These are phyloP conservation scores for Eupeodes luniger DNA, from an alignment of 2,888 invertebrate genomes.

Conservation along the genomic window DNA sequence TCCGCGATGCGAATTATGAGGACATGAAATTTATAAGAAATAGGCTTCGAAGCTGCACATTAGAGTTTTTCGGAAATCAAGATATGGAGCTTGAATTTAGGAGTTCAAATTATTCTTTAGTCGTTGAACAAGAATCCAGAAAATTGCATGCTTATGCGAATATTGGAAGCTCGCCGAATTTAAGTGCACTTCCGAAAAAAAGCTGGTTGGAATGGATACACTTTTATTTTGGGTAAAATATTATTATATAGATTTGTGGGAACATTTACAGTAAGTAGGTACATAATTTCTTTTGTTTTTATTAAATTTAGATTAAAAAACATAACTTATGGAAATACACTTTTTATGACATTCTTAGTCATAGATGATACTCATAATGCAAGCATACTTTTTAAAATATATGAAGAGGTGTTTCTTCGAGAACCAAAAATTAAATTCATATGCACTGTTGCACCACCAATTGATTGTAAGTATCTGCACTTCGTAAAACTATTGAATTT, in stretches of 20 bases:
- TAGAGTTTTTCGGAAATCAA: conserved; percentile 37
- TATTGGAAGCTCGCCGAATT: conserved; percentile 78
- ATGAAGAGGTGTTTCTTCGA: conserved; percentile 47
- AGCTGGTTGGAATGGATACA: conserved; percentile 80
- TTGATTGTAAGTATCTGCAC: conserved; percentile 56
- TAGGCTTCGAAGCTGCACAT: neutral
- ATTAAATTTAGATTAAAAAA: conserved; percentile 21
- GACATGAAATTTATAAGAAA: conserved; percentile 7
- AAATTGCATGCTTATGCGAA: conserved; percentile 80
- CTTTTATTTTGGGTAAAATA: conserved; percentile 79
- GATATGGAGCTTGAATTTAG: conserved; percentile 23
- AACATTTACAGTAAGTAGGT: no score
- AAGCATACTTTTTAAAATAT: conserved; percentile 9
- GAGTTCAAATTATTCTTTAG: conserved; percentile 39
- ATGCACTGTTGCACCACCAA: conserved; percentile 49
- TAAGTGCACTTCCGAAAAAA: conserved; percentile 78
- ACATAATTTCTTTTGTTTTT: neutral
- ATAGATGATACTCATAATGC: conserved; percentile 37
- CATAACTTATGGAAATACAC: conserved; percentile 53
- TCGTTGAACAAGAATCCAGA: conserved; percentile 8
- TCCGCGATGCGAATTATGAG: conserved; percentile 49
- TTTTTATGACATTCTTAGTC: conserved; percentile 53
- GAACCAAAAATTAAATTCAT: conserved; percentile 63
- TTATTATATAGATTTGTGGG: neutral
- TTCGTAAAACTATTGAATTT: neutral